Evolutionary conservation across 92 coral and sea anemone genomes (phyloP), one percentile per base, ranked within the genome.

Genomic region (Epizoanthus fatuus): DNA sequence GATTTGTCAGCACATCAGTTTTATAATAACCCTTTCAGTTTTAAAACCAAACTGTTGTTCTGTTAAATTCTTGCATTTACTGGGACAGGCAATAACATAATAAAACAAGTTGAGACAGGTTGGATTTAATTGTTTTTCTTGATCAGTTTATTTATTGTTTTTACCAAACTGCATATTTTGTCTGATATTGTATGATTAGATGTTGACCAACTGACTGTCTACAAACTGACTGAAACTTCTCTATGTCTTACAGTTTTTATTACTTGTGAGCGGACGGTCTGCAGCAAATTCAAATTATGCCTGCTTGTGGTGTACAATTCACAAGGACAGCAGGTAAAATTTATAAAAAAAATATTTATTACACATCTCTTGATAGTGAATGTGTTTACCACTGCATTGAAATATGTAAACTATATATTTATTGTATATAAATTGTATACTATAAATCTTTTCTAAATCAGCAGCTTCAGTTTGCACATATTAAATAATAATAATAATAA

Each of bases 211-310:
- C 47, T 42, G 47, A 4, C 47, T 42, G 47, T 42, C 47, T 42
- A 2, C 47, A 42, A 19, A 42, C 32, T 71, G 76, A 45, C 51
- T 71, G 16, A 44, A 75, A 29, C 35, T 29, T 29, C 35, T 56
- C 38, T 75, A 55, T 54, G 45, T 56, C 69, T 63, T 77, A 12
- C 72, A 77, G 89, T 86, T 86, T 67, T 72, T 86, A 10, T 39
- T 77, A 39, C 84, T 86, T 77, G 86, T 86, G 20, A 74, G 84
- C 32, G 85, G 89, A 66, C 69, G 86, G 64, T 20, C 85, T 37
- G 89, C 74, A 32, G 87, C 87, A 11, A 83, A 63, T 17, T 85
- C 85, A 75, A 67, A 76, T 16, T 44, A 83, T 83, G 87, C 87
- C 57, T 77, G 79, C 51, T 42, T 84, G 69, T 74, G 88, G 88